Conservation (phyloP, 2,888 invertebrate genomes). For the Acronicta alni region DNA sequence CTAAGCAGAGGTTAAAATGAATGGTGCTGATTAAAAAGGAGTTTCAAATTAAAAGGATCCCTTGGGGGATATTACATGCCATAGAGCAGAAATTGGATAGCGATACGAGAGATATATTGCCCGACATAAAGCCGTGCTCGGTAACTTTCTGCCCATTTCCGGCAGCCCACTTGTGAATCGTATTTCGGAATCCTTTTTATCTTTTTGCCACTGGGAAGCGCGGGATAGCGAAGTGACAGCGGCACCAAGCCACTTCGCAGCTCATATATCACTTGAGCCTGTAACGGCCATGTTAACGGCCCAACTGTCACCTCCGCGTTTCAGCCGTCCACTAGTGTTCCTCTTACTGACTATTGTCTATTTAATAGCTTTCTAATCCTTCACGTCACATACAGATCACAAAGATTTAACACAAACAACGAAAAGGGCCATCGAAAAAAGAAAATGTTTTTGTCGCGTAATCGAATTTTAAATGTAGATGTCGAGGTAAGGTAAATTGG, state of each 20-base stretch:
- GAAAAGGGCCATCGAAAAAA: conserved; percentile 25
- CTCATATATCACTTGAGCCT: conserved; percentile 86
- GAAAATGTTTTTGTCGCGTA: conserved; percentile 18
- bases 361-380: conserved; percentile 69
- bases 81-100: conserved; percentile 87
- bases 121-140: conserved; percentile 85
- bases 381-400: conserved; percentile 54
- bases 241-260: conserved; percentile 87
- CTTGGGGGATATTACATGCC: conserved; percentile 84
- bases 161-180: conserved; percentile 88
- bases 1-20: conserved; percentile 71
- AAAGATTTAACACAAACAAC: conserved; percentile 31
- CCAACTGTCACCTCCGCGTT: conserved; percentile 83
- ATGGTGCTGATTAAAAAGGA: conserved; percentile 80
- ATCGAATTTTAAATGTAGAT: conserved; percentile 28
- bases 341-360: conserved; percentile 66
- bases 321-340: conserved; percentile 73
- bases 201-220: conserved; percentile 82
- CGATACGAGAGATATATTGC: conserved; percentile 87
- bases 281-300: conserved; percentile 85
- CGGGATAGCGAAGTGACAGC: conserved; percentile 85
- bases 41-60: conserved; percentile 83
- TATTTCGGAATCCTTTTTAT: conserved; percentile 88
- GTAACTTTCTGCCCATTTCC: conserved; percentile 87
- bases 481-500: conserved; percentile 28